Evolutionary conservation across 2,888 invertebrate genomes (phyloP), one percentile per base, ranked within the genome.

Genomic region (Patella ulyssiponensis): DNA sequence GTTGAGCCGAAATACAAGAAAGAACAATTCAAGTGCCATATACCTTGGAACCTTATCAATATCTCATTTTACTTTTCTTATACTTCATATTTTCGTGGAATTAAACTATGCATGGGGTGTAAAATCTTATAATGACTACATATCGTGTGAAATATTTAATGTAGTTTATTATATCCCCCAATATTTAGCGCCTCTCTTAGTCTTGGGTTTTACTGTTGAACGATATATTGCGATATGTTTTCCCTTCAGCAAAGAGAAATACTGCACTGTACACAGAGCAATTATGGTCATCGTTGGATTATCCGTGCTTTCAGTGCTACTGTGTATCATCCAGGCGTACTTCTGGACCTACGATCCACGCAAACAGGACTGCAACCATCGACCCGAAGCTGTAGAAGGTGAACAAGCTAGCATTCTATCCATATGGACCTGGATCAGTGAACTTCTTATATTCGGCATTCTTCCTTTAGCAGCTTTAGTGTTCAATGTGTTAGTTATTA

Each of bases 121-220:
- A 7, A 81, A 80, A 7, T 87, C 88, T 0, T 85, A 86, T 77
- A 86, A 86, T 76, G 83, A 83, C 11, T 82, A 85, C 51, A 82
- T 81, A 0, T 77, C 86, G 44, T 91, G 91, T 81, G 89, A 90
- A 80, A 79, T 86, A 11, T 91, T 89, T 78, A 87, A 88, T 81
- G 80, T 89, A 51, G 71, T 90, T 27, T 88, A 86, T 77, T 82
- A 86, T 69, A 85, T 86, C 5, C 88, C 88, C 1, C 91, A 91
- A 78, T 91, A 91, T 81, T 80, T 89, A 33, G 88, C 90, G 0
- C 91, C 91, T 0, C 76, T 91, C 20, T 82, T 91, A 3, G 91
- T 91, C n/a, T 81, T 91, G 5, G 89, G 89, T 9, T 91, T 91
- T 75, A 91, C 91, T 0, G 88, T 91, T 17, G 91, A 91, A 76